Evolutionary conservation across 2,797 vertebrate genomes (phyloP).

Genomic region (Chelon auratus): DNA sequence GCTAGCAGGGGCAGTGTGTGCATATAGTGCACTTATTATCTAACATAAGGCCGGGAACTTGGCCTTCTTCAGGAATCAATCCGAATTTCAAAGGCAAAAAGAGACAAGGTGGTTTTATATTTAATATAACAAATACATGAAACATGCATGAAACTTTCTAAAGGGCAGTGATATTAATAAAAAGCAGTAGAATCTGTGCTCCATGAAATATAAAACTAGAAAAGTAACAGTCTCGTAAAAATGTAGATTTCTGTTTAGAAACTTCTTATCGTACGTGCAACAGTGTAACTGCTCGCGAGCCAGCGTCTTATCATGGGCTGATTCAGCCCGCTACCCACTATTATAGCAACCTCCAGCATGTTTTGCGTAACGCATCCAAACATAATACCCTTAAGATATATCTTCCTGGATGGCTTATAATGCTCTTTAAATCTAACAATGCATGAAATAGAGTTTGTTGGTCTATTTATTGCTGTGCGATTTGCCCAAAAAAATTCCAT

Average conservation of each 20-base stretch:
- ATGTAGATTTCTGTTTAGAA: slow-evolving; percentile 5
- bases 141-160: slow-evolving; percentile 21
- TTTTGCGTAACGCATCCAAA: slow-evolving; percentile 56
- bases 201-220: slow-evolving; percentile 13
- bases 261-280: slow-evolving; percentile 13
- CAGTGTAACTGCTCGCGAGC: slow-evolving; percentile 30
- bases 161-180: neutral
- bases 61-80: slow-evolving; percentile 29
- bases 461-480: slow-evolving; percentile 67
- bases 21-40: slow-evolving; percentile 65
- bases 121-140: slow-evolving; percentile 25
- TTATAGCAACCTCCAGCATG: slow-evolving; percentile 46
- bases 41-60: slow-evolving; percentile 60
- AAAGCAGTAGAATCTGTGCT: slow-evolving; percentile 2
- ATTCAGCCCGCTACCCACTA: slow-evolving; percentile 67
- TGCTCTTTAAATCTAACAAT: slow-evolving; percentile 71
- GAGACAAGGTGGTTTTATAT: slow-evolving; percentile 21
- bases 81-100: slow-evolving; percentile 48
- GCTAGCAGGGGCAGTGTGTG: slow-evolving; percentile 52
- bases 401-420: slow-evolving; percentile 60
- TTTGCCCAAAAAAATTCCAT: slow-evolving; percentile 69
- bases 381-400: slow-evolving; percentile 68
- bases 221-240: neutral
- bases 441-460: slow-evolving; percentile 82
- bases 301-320: slow-evolving; percentile 36